phyloP scores from a whole-genome alignment of 1,140 invertebrate genomes.

The Artemia franciscana region DNA sequence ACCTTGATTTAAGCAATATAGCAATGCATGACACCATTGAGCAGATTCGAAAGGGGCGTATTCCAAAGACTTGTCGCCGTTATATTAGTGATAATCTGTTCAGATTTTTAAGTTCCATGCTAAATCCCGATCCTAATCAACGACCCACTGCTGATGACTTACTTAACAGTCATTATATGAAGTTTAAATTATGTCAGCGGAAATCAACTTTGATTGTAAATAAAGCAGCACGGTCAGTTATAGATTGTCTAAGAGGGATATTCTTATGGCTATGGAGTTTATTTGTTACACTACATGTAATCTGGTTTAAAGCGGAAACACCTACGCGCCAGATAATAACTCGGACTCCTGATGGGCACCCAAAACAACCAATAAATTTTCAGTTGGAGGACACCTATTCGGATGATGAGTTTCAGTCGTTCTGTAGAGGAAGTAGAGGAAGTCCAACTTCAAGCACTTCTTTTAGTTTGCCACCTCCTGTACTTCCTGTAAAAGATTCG shows the following conservation, averaged over 20 bases:
- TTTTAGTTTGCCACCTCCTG: not conserved
- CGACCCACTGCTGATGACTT: constrained; percentile 29
- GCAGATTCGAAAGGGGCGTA: constrained; percentile 27
- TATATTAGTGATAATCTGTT: not conserved
- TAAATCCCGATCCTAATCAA: constrained; percentile 25
- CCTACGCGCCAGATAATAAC: not conserved
- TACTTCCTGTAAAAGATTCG: not conserved
- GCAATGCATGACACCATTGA: not conserved
- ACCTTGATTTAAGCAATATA: constrained; percentile 29
- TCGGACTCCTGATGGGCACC: not conserved
- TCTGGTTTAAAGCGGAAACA: not conserved
- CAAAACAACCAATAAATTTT: not conserved
- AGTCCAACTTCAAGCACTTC: not conserved
- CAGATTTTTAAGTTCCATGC: constrained; percentile 29
- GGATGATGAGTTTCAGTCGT: not conserved
- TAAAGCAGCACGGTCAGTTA: not conserved
- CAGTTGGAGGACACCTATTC: constrained; percentile 3
- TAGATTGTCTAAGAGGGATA: not conserved
- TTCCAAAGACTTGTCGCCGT: constrained; percentile 23
- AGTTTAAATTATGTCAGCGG: not conserved
- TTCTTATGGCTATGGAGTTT: not conserved
- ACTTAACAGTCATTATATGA: constrained; percentile 17
- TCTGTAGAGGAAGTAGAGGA: not conserved
- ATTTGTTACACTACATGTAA: not conserved
- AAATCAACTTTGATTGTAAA: not conserved